Conservation (phyloP, 2,888 invertebrate species). For the Tiphia femorata region DNA sequence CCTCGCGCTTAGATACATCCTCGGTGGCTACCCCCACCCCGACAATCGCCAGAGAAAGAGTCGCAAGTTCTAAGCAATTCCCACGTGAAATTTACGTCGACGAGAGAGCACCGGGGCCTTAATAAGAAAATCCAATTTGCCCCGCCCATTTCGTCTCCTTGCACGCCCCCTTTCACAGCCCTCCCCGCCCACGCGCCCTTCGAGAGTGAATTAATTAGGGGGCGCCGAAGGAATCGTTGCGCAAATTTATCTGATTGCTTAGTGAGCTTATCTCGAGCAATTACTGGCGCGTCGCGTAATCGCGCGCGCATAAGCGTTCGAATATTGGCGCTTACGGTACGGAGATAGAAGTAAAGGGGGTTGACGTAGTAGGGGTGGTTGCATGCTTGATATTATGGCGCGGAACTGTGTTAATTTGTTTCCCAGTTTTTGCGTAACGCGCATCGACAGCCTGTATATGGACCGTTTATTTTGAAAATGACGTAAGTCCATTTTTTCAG, state of each 20-base stretch:
- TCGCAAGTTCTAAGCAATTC: too few relatives aligned
- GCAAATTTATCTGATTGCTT: constrained; percentile 38
- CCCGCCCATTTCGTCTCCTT: background rate
- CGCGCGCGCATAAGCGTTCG: background rate
- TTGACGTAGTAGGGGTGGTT: background rate
- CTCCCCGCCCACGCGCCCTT: background rate
- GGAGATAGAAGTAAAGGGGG: background rate
- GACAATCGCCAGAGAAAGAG: too few relatives aligned
- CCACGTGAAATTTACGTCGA: too few relatives aligned
- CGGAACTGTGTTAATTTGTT: too few relatives aligned
- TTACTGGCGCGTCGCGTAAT: constrained; percentile 1
- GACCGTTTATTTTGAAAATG: too few relatives aligned
- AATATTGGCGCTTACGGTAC: background rate
- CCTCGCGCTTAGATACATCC: too few relatives aligned
- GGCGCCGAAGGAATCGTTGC: constrained; percentile 36
- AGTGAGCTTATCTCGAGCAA: constrained; percentile 40
- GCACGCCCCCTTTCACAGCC: background rate
- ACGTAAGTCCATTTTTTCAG: too few relatives aligned
- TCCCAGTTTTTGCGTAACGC: too few relatives aligned
- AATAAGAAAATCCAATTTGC: background rate
- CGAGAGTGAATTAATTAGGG: constrained; percentile 40
- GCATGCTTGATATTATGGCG: too few relatives aligned
- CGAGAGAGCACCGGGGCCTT: background rate
- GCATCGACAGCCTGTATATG: too few relatives aligned
- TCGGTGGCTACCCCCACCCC: too few relatives aligned